Base-by-base conservation (phyloP, 1,140 invertebrate species). In the Hyles vespertilio region DNA sequence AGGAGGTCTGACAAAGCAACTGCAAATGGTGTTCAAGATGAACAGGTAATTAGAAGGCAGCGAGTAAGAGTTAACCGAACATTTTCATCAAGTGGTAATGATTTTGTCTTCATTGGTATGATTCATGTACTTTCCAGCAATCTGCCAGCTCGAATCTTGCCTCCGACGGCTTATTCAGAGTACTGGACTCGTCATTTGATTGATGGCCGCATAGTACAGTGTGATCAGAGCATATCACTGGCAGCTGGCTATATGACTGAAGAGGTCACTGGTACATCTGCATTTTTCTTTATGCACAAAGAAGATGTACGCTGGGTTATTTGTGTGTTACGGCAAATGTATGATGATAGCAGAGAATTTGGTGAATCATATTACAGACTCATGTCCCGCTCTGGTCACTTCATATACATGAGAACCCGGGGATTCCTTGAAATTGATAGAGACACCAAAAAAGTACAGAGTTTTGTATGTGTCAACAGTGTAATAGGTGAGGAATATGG, bases 221-320 rank as follows among this genome's bases (percentile, higher is more conserved):
- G 95, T 70, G 96, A 97, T 87, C 96, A 97, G 72, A 92, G 96
- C 72, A 96, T 98, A 72, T 96, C 95, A 4, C 89, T 95, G 51
- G 94, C 97, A 7, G 94, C 95, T 65, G 96, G 96, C 3, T 96
- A 97, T 74, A 93, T 97, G 92, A 93, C 94, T 10, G 94, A 96
- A 57, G 96, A 97, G 89, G 94, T 98, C 4, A 92, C 92, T 33
- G 95, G 96, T 3, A 82, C 93, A 50, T 96, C 93, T 62, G 96
- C 95, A 1, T 97, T 97, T 77, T 92, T 92, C 52, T 98, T 95
- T 74, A 97, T 98, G 93, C 95, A 96, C 87, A 93, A 93, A 73
- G 95, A 97, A 48, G 96, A 98, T 89, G 94, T 95, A 5, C 91
- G 93, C 59, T 97, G 95, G 93, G 94, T 95, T 2, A 93, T 96